phyloP scores from a whole-genome alignment of 2,797 vertebrate genomes.

The Pygocentrus nattereri region DNA sequence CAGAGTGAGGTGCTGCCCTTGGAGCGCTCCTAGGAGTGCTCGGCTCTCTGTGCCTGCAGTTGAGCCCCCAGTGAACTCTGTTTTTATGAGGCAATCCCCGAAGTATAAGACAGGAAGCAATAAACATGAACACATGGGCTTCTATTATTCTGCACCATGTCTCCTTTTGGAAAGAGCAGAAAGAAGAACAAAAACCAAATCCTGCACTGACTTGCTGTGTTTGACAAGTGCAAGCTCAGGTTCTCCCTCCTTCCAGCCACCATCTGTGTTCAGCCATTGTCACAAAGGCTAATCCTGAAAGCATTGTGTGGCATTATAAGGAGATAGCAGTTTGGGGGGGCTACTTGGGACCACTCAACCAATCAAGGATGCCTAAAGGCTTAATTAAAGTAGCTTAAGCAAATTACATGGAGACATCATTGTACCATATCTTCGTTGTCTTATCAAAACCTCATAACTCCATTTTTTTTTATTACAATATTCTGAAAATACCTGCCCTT shows the following conservation, averaged over 20 bases:
- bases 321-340: neutral
- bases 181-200: neutral
- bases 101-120: neutral
- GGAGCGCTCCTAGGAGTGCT: neutral
- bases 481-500: too few relatives aligned
- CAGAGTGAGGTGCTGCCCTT: neutral
- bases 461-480: too few relatives aligned
- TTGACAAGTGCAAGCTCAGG: neutral
- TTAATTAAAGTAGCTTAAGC: neutral
- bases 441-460: neutral
- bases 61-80: neutral
- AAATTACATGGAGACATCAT: neutral
- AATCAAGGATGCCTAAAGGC: neutral
- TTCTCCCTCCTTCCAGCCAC: neutral
- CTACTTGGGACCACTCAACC: neutral
- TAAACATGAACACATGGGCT: neutral
- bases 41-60: neutral
- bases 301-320: neutral
- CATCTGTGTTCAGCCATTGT: neutral
- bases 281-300: neutral
- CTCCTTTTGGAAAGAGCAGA: neutral
- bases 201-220: neutral
- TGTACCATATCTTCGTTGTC: neutral
- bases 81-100: constrained; percentile 3
- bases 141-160: neutral